phyloP scores from a whole-genome alignment of 2,797 vertebrate genomes.

The Xiphorhynchus erythropygius region DNA sequence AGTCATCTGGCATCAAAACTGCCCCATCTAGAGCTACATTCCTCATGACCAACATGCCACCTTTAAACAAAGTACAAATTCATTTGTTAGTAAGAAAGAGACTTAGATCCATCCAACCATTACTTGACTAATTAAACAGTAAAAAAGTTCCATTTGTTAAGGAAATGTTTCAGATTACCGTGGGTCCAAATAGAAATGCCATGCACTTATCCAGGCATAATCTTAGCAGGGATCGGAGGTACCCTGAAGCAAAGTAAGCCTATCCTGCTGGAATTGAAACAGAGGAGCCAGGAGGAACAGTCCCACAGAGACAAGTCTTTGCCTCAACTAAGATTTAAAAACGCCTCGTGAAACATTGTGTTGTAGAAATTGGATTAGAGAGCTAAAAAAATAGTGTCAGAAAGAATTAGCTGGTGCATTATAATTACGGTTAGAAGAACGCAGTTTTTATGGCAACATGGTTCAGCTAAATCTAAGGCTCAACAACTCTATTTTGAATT shows the following conservation, averaged over 20 bases:
- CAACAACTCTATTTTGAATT: neutral
- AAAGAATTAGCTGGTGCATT: conserved; percentile 6
- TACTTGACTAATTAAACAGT: conserved; percentile 52
- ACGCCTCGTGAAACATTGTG: neutral
- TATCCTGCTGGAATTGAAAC: neutral
- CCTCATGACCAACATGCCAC: conserved; percentile 15
- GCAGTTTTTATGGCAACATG: neutral
- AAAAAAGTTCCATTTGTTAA: conserved; percentile 41
- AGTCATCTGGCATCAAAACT: neutral
- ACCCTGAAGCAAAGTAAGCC: conserved; percentile 13
- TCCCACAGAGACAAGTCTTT: neutral
- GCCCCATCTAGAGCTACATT: neutral
- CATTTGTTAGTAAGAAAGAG: neutral
- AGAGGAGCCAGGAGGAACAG: neutral
- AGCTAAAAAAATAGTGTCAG: conserved; percentile 19
- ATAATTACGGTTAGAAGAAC: neutral
- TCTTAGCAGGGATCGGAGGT: conserved; percentile 33
- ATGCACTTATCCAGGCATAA: conserved; percentile 15
- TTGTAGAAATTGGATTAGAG: conserved; percentile 2
- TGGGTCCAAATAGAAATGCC: conserved; percentile 42
- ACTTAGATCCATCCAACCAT: conserved; percentile 42
- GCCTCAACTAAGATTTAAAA: neutral
- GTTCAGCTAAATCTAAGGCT: neutral
- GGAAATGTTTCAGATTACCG: conserved; percentile 38
- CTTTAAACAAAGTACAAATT: conserved; percentile 7